These are phyloP conservation scores for Hesperophylax magnus DNA, from an alignment of 1,140 invertebrate genomes.

Conservation along the genomic window DNA sequence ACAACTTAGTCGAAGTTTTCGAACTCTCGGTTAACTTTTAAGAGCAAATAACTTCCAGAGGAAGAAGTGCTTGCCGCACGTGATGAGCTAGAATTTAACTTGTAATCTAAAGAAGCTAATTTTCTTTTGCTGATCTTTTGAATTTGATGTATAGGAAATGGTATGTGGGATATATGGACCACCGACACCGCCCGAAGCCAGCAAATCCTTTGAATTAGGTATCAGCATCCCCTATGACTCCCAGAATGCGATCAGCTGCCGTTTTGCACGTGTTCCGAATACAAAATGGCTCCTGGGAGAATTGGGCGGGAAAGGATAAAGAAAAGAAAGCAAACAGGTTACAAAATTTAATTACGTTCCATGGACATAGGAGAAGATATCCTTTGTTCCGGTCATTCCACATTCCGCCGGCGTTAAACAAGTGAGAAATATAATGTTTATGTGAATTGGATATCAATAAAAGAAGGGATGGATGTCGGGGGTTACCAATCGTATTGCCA, in stretches of 20 bases:
- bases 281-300: slow-evolving; percentile 11
- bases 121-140: slow-evolving; percentile 40
- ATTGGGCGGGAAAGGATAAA: slow-evolving; percentile 27
- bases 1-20: slow-evolving; percentile 16
- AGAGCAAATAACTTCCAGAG: slow-evolving; percentile 16
- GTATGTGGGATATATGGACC: slow-evolving; percentile 20
- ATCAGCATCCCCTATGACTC: not conserved
- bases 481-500: too few species aligned
- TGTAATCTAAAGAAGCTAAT: slow-evolving; percentile 38
- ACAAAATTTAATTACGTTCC: slow-evolving; percentile 53
- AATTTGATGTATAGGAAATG: slow-evolving; percentile 14
- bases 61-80: not conserved
- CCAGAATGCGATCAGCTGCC: slow-evolving; percentile 39
- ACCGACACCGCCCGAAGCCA: not conserved
- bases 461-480: not conserved
- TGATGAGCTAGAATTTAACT: slow-evolving; percentile 32
- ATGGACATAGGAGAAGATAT: slow-evolving; percentile 34
- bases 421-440: slow-evolving; percentile 1
- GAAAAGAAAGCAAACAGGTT: slow-evolving; percentile 52
- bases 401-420: slow-evolving; percentile 4
- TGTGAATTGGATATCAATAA: slow-evolving; percentile 18
- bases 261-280: slow-evolving; percentile 19
- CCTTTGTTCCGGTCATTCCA: not conserved
- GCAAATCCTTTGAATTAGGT: slow-evolving; percentile 33
- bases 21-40: slow-evolving; percentile 10